Evolutionary conservation across 2,888 invertebrate genomes (phyloP), one percentile per base, ranked within the genome.

Genomic region (Orthosia gracilis): DNA sequence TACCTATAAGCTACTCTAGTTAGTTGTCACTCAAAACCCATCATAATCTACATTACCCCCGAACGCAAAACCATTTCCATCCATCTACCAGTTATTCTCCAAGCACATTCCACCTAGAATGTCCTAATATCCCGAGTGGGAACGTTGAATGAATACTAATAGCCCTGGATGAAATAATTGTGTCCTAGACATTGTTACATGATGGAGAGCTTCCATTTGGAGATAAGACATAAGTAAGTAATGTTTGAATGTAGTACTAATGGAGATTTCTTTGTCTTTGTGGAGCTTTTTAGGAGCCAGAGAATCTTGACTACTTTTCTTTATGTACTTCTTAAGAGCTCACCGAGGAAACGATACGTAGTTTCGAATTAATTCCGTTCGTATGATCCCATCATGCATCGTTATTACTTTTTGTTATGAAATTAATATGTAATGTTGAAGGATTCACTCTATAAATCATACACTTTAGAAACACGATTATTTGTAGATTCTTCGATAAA

Each of bases 121-220:
- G 15, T 55, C 5, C 7, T 55, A 55, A 55, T 84, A 73, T 79
- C 71, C 69, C 50, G 52, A 76, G 47, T 59, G 59, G 26, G 13
- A 23, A 71, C 74, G 61, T 54, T 23, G 68, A 67, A 73, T 70
- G 84, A 84, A 84, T 84, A 82, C 73, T 84, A 77, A 84, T 73
- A 50, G 26, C 23, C 15, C 15, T n/a, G 54, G 40, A 31, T 67
- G 45, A 62, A 57, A 68, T 80, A 73, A 73, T 73, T 55, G 64
- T 72, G 74, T 61, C 54, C 52, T 72, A 69, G 69, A 76, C 54
- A 54, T 64, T 45, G 72, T 62, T 45, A 54, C 58, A 64, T 73
- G 76, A 76, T 80, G 78, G 74, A 79, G 63, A 72, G 61, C 58
- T 58, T 65, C 64, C 72, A 72, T 70, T 71, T 58, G 52, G 23